Base-by-base conservation (phyloP, 2,888 invertebrate genomes). In the Folsomia manolachei region DNA sequence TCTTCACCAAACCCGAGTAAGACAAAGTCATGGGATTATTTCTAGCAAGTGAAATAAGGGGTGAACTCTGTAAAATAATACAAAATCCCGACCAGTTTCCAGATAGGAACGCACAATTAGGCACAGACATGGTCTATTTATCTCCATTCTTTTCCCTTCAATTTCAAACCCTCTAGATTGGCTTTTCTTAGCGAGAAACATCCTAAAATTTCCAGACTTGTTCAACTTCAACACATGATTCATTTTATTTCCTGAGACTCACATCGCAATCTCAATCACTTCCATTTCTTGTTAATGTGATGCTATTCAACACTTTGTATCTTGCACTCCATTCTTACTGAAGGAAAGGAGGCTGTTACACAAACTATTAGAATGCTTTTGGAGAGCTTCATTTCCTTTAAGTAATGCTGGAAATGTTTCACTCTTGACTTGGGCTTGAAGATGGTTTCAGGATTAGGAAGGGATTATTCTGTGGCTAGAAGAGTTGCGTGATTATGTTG, bases 91-190 rank as follows among this genome's bases (percentile, higher is more conserved):
- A 73, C 71, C 60, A 73, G 75, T 73, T 75, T 75, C 73, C 70
- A 51, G 76, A 76, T 76, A 76, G 76, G 70, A 71, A 75, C 74
- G 71, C 73, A 76, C 76, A 76, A 76, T 76, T 76, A 76, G 76
- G 74, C 69, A 76, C 76, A 76, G 76, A 76, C 76, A 76, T 75
- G 76, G 76, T 73, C 76, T 75, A 76, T 76, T 75, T 76, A 76
- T 73, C 71, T 73, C 74, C 73, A 76, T 76, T 76, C 76, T 68
- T 68, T 68, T 19, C 56, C 60, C 39, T 69, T 63, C 69, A 66
- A 66, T 66, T 39, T 24, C 27, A 66, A 19, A 19, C 21, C 7
- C 4, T n/a, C 21, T 56, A 52, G 52, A 66, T 66, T 66, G 65
- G 65, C 21, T 66, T 66, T 66, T 66, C 51, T n/a, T 18, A 66